Evolutionary conservation across 2,797 vertebrate genomes (phyloP).

Genomic region (Syncerus caffer): DNA sequence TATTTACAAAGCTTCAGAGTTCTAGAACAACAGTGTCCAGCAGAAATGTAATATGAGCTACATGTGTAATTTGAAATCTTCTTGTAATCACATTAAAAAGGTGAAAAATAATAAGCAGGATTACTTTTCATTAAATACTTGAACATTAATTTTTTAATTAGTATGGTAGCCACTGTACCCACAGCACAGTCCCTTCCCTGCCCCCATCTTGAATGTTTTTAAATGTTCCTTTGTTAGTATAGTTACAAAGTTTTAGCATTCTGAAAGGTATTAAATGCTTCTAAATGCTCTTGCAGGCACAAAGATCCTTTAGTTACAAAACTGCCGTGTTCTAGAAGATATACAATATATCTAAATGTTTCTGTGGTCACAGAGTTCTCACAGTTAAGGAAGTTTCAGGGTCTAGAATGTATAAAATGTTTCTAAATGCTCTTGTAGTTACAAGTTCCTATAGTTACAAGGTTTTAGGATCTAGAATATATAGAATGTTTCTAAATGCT

Average conservation of each 20-base stretch:
- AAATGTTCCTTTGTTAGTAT: background rate
- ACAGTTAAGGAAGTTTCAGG: no score
- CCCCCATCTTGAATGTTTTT: background rate
- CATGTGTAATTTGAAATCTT: background rate
- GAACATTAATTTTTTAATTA: background rate
- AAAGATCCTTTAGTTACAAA: background rate
- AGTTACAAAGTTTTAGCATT: background rate
- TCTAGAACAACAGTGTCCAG: background rate
- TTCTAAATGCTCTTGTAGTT: background rate
- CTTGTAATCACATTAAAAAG: background rate
- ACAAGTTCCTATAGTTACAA: background rate
- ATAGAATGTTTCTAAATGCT: background rate
- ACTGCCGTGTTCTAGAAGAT: background rate
- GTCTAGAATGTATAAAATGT: no score
- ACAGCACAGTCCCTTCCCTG: background rate
- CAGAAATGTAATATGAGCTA: background rate
- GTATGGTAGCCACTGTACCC: background rate
- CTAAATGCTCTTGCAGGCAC: background rate
- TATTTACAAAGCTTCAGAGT: background rate
- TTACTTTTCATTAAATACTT: background rate
- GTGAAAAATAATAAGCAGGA: background rate
- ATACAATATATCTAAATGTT: background rate
- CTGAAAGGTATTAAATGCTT: background rate
- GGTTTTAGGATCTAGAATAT: no score
- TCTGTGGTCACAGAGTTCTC: background rate